Conservation (phyloP, 2,113 vertebrate genomes). For the Sylvietta virens region DNA sequence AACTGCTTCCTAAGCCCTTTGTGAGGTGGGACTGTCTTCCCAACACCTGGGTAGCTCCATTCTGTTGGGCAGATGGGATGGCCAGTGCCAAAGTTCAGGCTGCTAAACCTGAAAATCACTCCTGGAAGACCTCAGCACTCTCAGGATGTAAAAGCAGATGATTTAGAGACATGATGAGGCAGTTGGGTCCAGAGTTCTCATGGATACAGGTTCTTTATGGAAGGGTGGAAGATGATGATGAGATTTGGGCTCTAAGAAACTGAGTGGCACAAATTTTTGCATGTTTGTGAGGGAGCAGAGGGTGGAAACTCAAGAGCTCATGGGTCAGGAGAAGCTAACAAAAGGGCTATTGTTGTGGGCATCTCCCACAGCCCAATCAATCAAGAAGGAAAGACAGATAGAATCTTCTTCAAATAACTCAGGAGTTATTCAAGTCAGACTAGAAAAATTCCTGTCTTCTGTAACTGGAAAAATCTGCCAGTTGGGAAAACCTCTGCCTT, state of each 20-base stretch:
- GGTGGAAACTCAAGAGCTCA: background rate
- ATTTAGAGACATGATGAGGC: background rate
- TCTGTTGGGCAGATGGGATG: background rate
- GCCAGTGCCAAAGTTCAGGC: background rate
- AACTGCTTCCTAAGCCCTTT: background rate
- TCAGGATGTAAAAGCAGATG: background rate
- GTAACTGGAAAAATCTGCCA: background rate
- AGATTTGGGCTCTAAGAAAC: background rate
- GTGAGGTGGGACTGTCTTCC: background rate
- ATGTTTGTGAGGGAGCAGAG: background rate
- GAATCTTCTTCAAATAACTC: background rate
- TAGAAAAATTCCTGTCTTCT: background rate
- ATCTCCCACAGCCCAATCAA: background rate
- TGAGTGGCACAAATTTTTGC: background rate
- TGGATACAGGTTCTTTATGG: background rate
- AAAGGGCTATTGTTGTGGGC: background rate
- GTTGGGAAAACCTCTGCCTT: background rate
- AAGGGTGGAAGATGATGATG: background rate
- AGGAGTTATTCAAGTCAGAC: background rate
- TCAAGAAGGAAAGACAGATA: background rate
- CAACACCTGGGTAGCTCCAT: background rate
- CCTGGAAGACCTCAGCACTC: background rate
- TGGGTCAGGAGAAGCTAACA: background rate
- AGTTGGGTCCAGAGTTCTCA: background rate
- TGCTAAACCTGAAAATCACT: background rate